Base-by-base conservation (phyloP, 1,140 invertebrate genomes). In the Delia radicum region DNA sequence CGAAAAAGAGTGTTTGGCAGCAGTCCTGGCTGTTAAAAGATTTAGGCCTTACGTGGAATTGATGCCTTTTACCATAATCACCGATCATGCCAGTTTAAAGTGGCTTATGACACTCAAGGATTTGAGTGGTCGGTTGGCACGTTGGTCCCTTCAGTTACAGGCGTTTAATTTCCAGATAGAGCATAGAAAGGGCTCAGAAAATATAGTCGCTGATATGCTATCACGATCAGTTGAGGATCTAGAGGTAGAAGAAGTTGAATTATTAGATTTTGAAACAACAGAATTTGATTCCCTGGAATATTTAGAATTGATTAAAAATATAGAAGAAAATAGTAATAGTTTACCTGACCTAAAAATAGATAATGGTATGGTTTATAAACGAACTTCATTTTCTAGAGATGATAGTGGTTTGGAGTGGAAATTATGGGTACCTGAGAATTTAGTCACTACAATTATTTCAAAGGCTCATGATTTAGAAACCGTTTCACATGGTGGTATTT, bases 1-100 rank as follows among this genome's bases (percentile, higher is more conserved):
- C 8, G 75, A 76, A 62, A 21, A 72, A 29, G 75, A 76, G 29
- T 76, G 75, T 48, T 27, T 72, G n/a, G 75, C 75, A n/a, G 75
- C 63, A 3, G 29, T 75, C 7, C 27, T 55, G 42, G 72, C 28
- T 3, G 24, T 73, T 8, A 28, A 48, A 28, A 37, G 15, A 6
- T 55, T 55, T 18, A 18, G 26, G 3, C 72, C 26, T 28, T 13
- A 12, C n/a, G n/a, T n/a, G n/a, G n/a, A n/a, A n/a, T n/a, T n/a
- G n/a, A n/a, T n/a, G n/a, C n/a, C n/a, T n/a, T n/a, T n/a, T n/a
- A n/a, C n/a, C n/a, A n/a, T n/a, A n/a, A n/a, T n/a, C n/a, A n/a
- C n/a, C n/a, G n/a, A n/a, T n/a, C n/a, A n/a, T n/a, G n/a, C n/a
- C n/a, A n/a, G n/a, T n/a, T n/a, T n/a, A n/a, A n/a, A n/a, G n/a